A percentile compares a stretch with the other conserved stretches of the same genome.
phyloP scores from a whole-genome alignment of 2,113 vertebrate genomes.

The Planiliza haematocheilus region DNA sequence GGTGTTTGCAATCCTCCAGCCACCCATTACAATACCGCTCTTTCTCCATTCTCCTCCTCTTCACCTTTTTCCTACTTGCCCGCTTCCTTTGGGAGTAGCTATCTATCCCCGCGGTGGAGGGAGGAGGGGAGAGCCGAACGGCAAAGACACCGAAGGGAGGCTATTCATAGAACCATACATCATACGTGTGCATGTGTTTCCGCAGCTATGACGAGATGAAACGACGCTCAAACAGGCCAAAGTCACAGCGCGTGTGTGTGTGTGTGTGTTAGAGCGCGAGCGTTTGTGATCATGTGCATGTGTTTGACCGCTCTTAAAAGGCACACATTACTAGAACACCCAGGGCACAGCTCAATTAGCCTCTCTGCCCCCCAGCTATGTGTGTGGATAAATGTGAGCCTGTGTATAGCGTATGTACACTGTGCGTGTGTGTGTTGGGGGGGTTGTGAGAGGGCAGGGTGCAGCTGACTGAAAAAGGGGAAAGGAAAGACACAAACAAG shows the following conservation, averaged over 20 bases:
- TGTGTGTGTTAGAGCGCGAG: constrained; percentile 1
- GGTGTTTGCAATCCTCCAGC: neutral
- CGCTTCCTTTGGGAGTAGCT: constrained; percentile 33
- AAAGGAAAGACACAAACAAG: neutral
- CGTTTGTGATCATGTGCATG: constrained; percentile 20
- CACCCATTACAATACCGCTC: neutral
- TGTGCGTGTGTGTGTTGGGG: neutral
- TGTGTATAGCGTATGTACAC: too few species aligned
- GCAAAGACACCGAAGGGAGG: constrained; percentile 6
- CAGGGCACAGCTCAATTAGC: constrained; percentile 64
- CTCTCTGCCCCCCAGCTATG: constrained; percentile 38
- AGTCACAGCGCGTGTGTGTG: neutral
- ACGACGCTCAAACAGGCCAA: neutral
- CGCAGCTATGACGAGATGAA: neutral
- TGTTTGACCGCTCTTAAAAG: constrained; percentile 43
- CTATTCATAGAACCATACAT: constrained; percentile 54
- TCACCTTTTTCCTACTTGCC: constrained; percentile 39
- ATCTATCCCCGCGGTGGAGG: constrained; percentile 17
- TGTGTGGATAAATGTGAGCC: constrained; percentile 1
- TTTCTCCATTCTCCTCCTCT: constrained; percentile 6
- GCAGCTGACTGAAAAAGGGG: constrained; percentile 23
- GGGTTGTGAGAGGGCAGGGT: neutral
- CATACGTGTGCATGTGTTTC: constrained; percentile 22
- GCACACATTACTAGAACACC: constrained; percentile 50
- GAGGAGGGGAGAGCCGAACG: constrained; percentile 23